A percentile compares a stretch with the other conserved stretches of the same genome.
phyloP scores from a whole-genome alignment of 2,888 invertebrate genomes.

The Lutraria lutraria region DNA sequence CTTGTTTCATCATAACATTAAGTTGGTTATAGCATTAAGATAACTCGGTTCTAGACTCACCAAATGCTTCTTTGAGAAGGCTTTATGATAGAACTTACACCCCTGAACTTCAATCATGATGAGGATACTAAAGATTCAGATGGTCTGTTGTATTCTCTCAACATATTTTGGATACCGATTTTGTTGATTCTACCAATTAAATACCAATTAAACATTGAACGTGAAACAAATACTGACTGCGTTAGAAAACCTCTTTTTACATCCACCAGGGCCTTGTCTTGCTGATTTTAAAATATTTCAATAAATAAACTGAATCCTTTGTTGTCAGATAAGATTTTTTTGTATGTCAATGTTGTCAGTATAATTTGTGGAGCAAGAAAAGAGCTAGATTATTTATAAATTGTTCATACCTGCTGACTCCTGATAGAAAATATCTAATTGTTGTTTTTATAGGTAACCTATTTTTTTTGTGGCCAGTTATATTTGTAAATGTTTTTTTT shows the following conservation, averaged over 20 bases:
- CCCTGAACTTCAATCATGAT: too few species aligned
- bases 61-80: too few species aligned
- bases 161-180: too few species aligned
- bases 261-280: background rate
- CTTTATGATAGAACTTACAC: too few species aligned
- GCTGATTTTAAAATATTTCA: background rate
- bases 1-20: background rate
- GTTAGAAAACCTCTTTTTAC: background rate
- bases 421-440: background rate
- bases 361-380: background rate
- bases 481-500: constrained; percentile 21
- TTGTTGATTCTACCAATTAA: background rate
- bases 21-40: background rate
- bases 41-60: too few species aligned
- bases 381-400: background rate
- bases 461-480: constrained; percentile 19
- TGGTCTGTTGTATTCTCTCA: too few species aligned
- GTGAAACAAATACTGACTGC: background rate
- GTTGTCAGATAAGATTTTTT: background rate
- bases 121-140: too few species aligned
- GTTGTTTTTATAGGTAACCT: background rate
- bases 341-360: background rate
- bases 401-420: background rate
- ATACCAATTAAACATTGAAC: background rate
- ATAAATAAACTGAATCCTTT: background rate